Evolutionary conservation across 2,113 vertebrate genomes (phyloP), one percentile per base, ranked within the genome.

Genomic region (Myotis brandtii): DNA sequence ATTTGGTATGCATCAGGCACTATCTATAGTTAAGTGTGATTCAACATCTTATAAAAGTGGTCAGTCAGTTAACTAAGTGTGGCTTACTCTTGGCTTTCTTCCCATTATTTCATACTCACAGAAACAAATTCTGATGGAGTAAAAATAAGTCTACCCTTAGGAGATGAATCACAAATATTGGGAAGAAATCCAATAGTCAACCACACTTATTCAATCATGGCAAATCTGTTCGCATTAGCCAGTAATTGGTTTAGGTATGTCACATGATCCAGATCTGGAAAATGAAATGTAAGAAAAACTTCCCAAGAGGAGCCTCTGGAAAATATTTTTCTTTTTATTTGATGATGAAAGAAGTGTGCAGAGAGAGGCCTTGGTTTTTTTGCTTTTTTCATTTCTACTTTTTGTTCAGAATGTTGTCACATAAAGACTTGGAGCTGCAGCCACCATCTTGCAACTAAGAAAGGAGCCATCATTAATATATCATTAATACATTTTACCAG

Each of bases 301-400:
- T 32, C 54, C 20, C 56, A 67, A 73, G n/a, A 91, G n/a, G 2
- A 92, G 13, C 9, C 27, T 75, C 70, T 79, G 13, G 50, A 48
- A 66, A 64, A 85, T 64, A 27, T 54, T 20, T 86, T 86, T 81
- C 40, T 83, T 82, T 86, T 86, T 81, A 30, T 91, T 82, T 91
- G 52, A 83, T 50, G 7, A 85, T 80, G 6, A 91, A 27, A 84
- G 48, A 72, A 64, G 20, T 9, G 27, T 82, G 20, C 23, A 83
- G 30, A 62, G 30, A 77, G 88, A 52, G 5, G 3, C 37, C 6
- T 30, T 34, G 14, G 23, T 27, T 62, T 40, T 40, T 82, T 82
- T 81, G 43, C 16, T 48, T 30, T 25, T 12, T 54, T 9, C 9
- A 81, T 20, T 30, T 34, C 75, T 59, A 48, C 11, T 59, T 37